Evolutionary conservation across 2,797 vertebrate genomes (phyloP).

Genomic region (Thaleichthys pacificus): DNA sequence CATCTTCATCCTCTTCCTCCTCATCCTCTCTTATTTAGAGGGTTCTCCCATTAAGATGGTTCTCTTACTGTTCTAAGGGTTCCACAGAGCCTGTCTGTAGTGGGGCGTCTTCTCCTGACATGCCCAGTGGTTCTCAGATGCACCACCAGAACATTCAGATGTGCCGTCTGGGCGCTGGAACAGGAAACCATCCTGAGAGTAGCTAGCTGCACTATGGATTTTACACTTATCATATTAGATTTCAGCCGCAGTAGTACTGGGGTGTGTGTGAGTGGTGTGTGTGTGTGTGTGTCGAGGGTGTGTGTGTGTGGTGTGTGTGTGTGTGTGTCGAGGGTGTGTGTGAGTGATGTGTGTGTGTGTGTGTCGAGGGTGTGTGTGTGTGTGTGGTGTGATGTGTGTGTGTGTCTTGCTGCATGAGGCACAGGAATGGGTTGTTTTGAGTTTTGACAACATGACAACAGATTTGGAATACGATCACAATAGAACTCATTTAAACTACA

Average conservation of each 20-base stretch:
- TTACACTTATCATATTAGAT: background rate
- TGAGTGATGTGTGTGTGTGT: too few relatives aligned
- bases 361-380: too few relatives aligned
- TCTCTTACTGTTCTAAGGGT: too few relatives aligned
- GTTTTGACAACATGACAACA: background rate
- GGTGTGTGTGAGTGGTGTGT: constrained; percentile 20
- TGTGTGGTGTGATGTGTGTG: too few relatives aligned
- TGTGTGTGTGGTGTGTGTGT: too few relatives aligned
- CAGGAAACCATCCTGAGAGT: background rate
- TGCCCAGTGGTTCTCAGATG: too few relatives aligned
- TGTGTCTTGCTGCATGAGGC: background rate
- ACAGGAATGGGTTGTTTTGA: background rate
- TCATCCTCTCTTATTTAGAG: background rate
- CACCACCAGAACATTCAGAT: too few relatives aligned
- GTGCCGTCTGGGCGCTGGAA: background rate
- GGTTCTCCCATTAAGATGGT: too few relatives aligned
- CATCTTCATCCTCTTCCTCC: background rate
- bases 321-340: too few relatives aligned
- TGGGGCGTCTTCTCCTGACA: too few relatives aligned
- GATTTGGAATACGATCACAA: background rate
- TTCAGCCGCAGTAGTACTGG: constrained; percentile 12
- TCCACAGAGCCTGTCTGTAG: background rate
- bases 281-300: background rate
- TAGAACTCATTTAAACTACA: constrained; percentile 11
- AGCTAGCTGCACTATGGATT: constrained; percentile 1